Base-by-base conservation (phyloP, 2,888 invertebrate species). In the Apamea crenata region DNA sequence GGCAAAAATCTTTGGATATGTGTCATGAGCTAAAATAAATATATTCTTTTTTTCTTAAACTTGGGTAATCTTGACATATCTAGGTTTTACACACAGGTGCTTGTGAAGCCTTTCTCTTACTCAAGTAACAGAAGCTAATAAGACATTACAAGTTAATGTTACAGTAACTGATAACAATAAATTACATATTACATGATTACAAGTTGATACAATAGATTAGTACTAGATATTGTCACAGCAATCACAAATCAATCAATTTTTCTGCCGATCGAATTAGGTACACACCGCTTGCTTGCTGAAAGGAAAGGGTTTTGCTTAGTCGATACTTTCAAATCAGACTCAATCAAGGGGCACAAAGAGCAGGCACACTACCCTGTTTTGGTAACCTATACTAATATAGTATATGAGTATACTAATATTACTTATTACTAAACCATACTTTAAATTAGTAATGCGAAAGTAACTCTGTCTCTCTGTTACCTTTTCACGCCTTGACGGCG, bases 31-130 rank as follows among this genome's bases (percentile, higher is more conserved):
- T 18, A 10, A 29, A n/a, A 75, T 74, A 74, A 68, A 56, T 68
- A 1, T 61, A 59, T 47, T n/a, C 1, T 59, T n/a, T 80, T 61
- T 53, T 47, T 80, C 44, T 36, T 16, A 16, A 53, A n/a, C 12
- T 67, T 12, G 29, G 18, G 29, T 63, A 59, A 74, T 81, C 68
- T 74, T 53, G 29, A 74, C 53, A 68, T 47, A 65, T 72, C n/a
- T 81, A 73, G 12, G 47, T 65, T 73, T 56, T 81, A 72, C 81
- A 81, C 40, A 50, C 16, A 10, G 2, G 5, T 50, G 47, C 10
- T 21, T 12, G 32, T 61, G n/a, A n/a, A 32, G 6, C 32, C 8
- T 50, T 59, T 59, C n/a, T 80, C 12, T 50, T 40, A 44, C n/a
- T n/a, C 16, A 44, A 50, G 50, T 81, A 67, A 72, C 36, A 65